These are phyloP conservation scores for Chloropsis hardwickii DNA, from an alignment of 2,113 vertebrate genomes.

Conservation along the genomic window DNA sequence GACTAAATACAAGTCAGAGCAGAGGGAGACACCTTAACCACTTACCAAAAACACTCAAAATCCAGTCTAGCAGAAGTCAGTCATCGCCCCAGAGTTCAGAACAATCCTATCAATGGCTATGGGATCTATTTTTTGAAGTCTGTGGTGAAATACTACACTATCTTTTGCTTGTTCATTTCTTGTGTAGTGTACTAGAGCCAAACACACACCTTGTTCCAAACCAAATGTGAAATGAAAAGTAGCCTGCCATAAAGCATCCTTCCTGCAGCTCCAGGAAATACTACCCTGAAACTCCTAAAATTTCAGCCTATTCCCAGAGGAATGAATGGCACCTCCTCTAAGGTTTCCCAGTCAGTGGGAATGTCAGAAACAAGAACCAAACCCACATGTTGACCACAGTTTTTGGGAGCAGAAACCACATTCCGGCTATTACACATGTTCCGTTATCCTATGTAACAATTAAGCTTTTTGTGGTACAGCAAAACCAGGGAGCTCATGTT, in stretches of 20 bases:
- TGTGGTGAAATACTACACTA: neutral
- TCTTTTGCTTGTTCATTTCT: neutral
- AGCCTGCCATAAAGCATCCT: neutral
- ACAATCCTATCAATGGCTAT: neutral
- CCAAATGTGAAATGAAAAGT: neutral
- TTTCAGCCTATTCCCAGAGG: neutral
- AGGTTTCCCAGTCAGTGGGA: neutral
- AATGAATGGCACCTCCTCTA: neutral
- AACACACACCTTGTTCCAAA: neutral
- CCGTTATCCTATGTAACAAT: accelerated
- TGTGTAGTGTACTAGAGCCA: neutral
- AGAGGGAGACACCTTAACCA: neutral
- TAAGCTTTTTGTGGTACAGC: neutral
- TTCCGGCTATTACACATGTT: neutral
- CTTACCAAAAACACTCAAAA: neutral
- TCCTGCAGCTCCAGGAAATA: neutral
- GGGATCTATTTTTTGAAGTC: neutral
- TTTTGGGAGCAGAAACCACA: neutral
- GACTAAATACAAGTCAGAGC: neutral
- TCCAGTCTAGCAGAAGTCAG: neutral
- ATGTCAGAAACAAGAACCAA: neutral
- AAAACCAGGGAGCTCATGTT: neutral
- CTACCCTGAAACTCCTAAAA: neutral
- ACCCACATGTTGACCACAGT: neutral
- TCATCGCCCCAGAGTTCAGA: neutral